Conservation (phyloP, 2,113 vertebrate genomes). For the Cygnus buccinator region DNA sequence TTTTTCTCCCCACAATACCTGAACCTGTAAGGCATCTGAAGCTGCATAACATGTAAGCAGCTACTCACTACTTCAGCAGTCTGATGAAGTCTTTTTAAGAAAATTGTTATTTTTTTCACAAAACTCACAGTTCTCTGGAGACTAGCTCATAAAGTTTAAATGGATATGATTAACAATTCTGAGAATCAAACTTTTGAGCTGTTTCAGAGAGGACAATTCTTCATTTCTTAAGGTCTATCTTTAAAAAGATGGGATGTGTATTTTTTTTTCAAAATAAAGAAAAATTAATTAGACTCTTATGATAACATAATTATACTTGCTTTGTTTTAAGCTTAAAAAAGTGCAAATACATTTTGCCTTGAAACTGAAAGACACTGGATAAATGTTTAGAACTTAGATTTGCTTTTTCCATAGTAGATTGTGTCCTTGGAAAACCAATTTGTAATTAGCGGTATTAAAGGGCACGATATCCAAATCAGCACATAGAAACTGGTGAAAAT, state of each 20-base stretch:
- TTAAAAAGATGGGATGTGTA: not conserved
- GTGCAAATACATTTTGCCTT: not conserved
- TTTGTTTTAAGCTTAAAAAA: not conserved
- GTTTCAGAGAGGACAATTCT: not conserved
- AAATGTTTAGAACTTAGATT: not conserved
- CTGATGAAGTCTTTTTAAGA: not conserved
- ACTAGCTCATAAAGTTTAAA: not conserved
- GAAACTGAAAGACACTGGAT: not conserved
- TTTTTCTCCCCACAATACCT: not conserved
- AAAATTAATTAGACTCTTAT: not conserved
- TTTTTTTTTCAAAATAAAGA: not conserved
- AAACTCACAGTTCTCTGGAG: not conserved
- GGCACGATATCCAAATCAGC: not conserved
- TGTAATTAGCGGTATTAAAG: constrained; percentile 9
- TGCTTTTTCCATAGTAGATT: not conserved
- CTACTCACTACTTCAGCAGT: not conserved
- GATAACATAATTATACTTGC: not conserved
- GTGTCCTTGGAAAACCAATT: not conserved
- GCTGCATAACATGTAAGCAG: not conserved
- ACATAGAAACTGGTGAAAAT: not conserved
- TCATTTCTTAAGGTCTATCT: not conserved
- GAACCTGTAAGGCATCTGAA: not conserved
- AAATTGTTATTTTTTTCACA: not conserved
- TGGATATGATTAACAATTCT: not conserved
- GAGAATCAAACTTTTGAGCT: not conserved